phyloP scores from a whole-genome alignment of 2,113 vertebrate species.

The Brienomyrus longianalis region DNA sequence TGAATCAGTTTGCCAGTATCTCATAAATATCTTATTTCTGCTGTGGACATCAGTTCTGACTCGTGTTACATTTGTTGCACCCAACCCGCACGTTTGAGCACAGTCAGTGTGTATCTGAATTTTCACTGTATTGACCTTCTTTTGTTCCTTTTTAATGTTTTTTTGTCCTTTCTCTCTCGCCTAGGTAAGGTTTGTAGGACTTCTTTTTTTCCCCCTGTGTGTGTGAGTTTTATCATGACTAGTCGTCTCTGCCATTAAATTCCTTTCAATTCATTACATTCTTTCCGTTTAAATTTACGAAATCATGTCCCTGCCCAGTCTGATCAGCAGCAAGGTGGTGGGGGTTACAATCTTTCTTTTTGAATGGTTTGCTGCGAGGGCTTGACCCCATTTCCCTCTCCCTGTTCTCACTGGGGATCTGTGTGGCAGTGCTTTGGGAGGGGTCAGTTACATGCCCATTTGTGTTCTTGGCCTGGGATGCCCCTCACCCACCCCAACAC shows the following conservation, averaged over 20 bases:
- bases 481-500: not conserved
- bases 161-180: not conserved
- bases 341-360: not conserved
- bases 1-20: not conserved
- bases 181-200: constrained; percentile 4
- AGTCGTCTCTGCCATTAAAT: not conserved
- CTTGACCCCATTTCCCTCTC: not conserved
- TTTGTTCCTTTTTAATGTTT: not conserved
- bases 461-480: not conserved
- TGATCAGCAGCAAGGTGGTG: not conserved
- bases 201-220: not conserved
- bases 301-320: not conserved
- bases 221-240: not conserved
- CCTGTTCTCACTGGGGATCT: not conserved
- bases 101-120: not conserved
- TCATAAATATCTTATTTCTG: not conserved
- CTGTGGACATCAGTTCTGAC: not conserved
- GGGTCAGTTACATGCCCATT: not conserved
- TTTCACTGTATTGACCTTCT: not conserved
- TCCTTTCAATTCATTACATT: not conserved
- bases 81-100: not conserved
- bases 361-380: not conserved
- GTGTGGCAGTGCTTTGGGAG: not conserved
- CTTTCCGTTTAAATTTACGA: not conserved
- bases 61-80: not conserved